phyloP scores from a whole-genome alignment of 1,140 invertebrate genomes.

The Drosophila ercepeae region DNA sequence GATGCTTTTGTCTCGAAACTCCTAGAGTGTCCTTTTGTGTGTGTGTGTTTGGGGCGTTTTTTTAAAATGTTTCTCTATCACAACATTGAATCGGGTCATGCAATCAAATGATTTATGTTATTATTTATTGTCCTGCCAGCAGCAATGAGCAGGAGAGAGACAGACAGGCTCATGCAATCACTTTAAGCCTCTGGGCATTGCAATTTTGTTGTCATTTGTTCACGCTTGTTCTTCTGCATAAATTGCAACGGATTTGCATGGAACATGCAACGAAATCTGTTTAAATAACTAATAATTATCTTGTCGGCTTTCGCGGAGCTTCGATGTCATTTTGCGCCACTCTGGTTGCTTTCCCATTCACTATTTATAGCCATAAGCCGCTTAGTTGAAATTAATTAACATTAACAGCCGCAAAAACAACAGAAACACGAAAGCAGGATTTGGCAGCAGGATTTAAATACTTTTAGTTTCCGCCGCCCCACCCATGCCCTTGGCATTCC shows the following conservation, averaged over 20 bases:
- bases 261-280: constrained; percentile 73
- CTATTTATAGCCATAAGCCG: constrained; percentile 75
- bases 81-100: constrained; percentile 40
- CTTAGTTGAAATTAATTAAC: constrained; percentile 80
- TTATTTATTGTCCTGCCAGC: constrained; percentile 42
- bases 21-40: constrained; percentile 15
- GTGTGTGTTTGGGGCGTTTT: not conserved
- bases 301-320: constrained; percentile 58
- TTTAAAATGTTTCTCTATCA: constrained; percentile 30
- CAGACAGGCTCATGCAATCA: constrained; percentile 35
- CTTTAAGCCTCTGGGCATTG: constrained; percentile 54
- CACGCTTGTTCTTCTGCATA: constrained; percentile 34
- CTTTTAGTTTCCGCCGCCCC: constrained; percentile 49
- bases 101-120: constrained; percentile 67
- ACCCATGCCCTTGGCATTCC: constrained; percentile 10
- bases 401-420: constrained; percentile 60
- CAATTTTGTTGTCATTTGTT: constrained; percentile 58
- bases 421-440: constrained; percentile 24
- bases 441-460: constrained; percentile 54
- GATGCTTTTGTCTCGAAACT: constrained; percentile 45
- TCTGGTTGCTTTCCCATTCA: constrained; percentile 7
- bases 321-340: constrained; percentile 53
- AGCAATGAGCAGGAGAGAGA: not conserved
- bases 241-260: constrained; percentile 66
- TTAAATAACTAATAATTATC: constrained; percentile 82